Base-by-base conservation (phyloP, 2,888 invertebrate species). In the Thymelicus acteon region DNA sequence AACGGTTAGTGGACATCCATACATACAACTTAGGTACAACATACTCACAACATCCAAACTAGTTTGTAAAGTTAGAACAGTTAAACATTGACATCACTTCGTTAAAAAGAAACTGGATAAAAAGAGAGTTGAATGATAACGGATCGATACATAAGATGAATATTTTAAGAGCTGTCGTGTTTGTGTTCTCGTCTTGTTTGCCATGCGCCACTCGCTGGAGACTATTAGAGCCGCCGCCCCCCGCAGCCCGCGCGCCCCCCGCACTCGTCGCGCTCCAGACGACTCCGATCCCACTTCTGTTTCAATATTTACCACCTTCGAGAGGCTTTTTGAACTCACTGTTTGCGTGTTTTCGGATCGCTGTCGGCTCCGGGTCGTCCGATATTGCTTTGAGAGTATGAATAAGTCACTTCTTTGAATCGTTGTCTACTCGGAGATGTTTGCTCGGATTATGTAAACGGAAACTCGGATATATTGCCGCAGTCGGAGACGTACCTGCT, bases 1-100 rank as follows among this genome's bases (percentile, higher is more conserved):
- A 96, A 96, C 91, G 97, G 97, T 96, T 89, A 95, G 95, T 91
- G 24, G n/a, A 19, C 1, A 60, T 37, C 15, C 44, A 44, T 40
- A 40, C 12, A 31, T 31, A 31, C 31, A 31, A 31, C 31, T 31
- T 31, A n/a, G n/a, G n/a, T n/a, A 5, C 31, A 5, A 31, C 31
- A 31, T 31, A 31, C 3, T 5, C 3, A 31, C 31, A 5, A 31
- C 31, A 3, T 31, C 1, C 31, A 31, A 31, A 31, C 31, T 31
- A 31, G 31, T 31, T 31, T 31, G 4, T 19, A 44, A 12, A 44
- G 8, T 12, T 44, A 8, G 44, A 44, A 44, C 8, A 44, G 44
- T 24, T 6, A 24, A 12, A 49, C n/a, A 6, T 19, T 19, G 19
- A 19, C 19, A 19, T 19, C 19, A 49, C 15, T 49, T 49, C 15